These are phyloP conservation scores for Pterostichus madidus DNA, from an alignment of 2,888 invertebrate species.

Conservation along the genomic window DNA sequence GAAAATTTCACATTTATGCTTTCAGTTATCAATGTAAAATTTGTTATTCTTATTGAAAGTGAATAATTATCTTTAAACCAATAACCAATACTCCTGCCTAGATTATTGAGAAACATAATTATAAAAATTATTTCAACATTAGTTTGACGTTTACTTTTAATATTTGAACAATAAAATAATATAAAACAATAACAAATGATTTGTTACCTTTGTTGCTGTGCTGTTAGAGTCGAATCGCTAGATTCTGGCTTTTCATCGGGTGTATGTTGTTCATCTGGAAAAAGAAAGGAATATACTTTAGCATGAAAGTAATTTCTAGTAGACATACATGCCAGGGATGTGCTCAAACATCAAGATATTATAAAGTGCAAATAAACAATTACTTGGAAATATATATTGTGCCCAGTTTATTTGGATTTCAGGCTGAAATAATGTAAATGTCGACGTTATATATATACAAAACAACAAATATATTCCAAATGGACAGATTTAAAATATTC, in stretches of 20 bases:
- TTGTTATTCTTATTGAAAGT: no score
- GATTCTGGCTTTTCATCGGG: constrained; percentile 52
- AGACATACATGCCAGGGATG: constrained; percentile 46
- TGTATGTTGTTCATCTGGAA: constrained; percentile 59
- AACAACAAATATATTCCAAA: constrained; percentile 14
- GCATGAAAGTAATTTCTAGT: background rate
- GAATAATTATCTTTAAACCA: no score
- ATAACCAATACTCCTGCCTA: no score
- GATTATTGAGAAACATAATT: no score
- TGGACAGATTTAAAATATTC: background rate
- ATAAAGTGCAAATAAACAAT: constrained; percentile 61
- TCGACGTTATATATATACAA: constrained; percentile 22
- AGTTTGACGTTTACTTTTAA: background rate
- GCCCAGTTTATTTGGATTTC: constrained; percentile 38
- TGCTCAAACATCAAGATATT: constrained; percentile 59
- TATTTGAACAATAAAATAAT: no score
- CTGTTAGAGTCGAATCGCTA: constrained; percentile 27
- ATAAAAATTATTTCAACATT: no score
- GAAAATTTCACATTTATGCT: no score
- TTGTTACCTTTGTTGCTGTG: constrained; percentile 50
- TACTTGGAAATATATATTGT: constrained; percentile 39
- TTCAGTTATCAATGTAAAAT: no score
- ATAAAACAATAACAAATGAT: no score
- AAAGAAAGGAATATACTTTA: constrained; percentile 19
- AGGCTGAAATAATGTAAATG: constrained; percentile 51